A percentile compares a stretch with the other conserved stretches of the same genome.
These are phyloP conservation scores for Disparrhopalites patrizii DNA, from an alignment of 2,888 invertebrate genomes.

Conservation along the genomic window DNA sequence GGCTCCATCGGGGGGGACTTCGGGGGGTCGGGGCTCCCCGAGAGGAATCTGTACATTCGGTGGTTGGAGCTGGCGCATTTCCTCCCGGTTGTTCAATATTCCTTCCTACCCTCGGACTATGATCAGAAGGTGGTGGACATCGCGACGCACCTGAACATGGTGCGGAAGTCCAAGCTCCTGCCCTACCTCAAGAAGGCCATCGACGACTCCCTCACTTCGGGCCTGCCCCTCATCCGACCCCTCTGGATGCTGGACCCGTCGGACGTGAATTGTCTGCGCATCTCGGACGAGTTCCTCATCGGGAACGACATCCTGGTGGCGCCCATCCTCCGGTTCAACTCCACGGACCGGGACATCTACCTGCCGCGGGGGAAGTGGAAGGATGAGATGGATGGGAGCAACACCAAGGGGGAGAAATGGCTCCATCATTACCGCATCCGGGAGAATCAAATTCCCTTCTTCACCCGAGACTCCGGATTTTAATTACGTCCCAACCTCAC, in stretches of 20 bases:
- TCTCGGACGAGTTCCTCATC: conserved; percentile 80
- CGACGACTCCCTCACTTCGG: conserved; percentile 72
- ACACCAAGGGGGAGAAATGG: conserved; percentile 84
- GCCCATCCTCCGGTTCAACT: conserved; percentile 69
- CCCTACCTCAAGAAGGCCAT: conserved; percentile 72
- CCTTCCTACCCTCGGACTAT: conserved; percentile 82
- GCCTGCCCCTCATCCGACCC: conserved; percentile 78
- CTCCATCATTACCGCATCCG: conserved; percentile 81
- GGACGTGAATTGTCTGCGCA: conserved; percentile 70
- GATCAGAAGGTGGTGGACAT: conserved; percentile 71
- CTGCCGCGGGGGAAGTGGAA: conserved; percentile 89
- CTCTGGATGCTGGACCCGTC: conserved; percentile 83
- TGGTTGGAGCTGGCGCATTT: conserved; percentile 90
- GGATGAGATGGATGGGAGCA: conserved; percentile 80
- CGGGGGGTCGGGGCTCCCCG: conserved; percentile 54
- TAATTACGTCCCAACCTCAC: background rate
- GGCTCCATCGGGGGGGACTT: conserved; percentile 87
- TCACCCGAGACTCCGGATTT: conserved; percentile 58
- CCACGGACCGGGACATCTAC: conserved; percentile 72
- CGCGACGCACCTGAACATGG: conserved; percentile 67
- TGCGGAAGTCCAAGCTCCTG: conserved; percentile 62
- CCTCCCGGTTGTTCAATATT: conserved; percentile 86
- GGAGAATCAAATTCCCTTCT: conserved; percentile 74
- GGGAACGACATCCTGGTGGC: conserved; percentile 89
- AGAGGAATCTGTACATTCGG: conserved; percentile 77